phyloP scores from a whole-genome alignment of 2,113 vertebrate species.

The Gymnorhina tibicen region DNA sequence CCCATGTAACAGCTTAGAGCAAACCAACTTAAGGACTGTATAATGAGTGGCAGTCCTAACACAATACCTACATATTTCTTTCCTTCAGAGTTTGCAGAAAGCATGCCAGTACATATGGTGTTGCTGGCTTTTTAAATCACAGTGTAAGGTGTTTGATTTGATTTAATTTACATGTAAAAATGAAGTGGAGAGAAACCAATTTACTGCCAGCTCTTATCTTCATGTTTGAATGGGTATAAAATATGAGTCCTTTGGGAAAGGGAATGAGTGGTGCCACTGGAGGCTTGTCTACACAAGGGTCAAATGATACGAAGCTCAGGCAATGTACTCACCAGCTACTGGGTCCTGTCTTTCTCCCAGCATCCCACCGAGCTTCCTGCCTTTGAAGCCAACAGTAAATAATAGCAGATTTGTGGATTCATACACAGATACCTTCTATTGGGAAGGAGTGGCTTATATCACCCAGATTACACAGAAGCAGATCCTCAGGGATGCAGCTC shows the following conservation, averaged over 20 bases:
- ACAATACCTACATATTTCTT: not conserved
- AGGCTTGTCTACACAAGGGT: not conserved
- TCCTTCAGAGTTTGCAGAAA: not conserved
- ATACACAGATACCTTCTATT: not conserved
- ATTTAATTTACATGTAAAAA: not conserved
- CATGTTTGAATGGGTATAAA: not conserved
- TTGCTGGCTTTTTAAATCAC: not conserved
- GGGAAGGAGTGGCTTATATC: not conserved
- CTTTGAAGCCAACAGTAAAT: not conserved
- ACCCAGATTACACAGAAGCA: not conserved
- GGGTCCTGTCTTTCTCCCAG: not conserved
- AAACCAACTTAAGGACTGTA: not conserved
- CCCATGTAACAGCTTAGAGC: not conserved
- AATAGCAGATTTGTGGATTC: not conserved
- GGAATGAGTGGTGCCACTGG: not conserved
- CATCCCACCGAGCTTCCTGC: not conserved
- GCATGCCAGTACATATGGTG: not conserved
- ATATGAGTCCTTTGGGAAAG: not conserved
- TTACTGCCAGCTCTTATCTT: not conserved
- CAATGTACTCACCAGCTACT: accelerated
- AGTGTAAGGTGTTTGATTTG: not conserved
- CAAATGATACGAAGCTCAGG: not conserved
- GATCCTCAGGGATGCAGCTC: not conserved
- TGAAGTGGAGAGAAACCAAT: not conserved
- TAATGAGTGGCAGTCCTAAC: not conserved